These are phyloP conservation scores for Gambusia yucatana DNA, from an alignment of 2,797 vertebrate genomes.

Conservation along the genomic window DNA sequence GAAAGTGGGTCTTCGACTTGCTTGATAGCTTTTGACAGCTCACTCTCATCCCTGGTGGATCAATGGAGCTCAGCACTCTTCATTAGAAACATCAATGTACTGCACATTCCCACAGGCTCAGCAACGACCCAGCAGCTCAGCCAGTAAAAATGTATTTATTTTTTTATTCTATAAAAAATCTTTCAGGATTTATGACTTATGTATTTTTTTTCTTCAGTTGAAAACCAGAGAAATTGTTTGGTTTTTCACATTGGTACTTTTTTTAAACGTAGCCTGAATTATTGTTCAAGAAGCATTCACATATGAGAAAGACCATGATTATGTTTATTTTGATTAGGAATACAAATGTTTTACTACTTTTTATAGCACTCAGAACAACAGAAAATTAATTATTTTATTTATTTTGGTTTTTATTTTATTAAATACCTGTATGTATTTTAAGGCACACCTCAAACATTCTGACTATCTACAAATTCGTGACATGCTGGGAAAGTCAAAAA, in stretches of 20 bases:
- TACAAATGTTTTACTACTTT: not conserved
- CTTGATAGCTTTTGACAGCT: conserved; percentile 81
- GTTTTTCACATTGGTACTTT: not conserved
- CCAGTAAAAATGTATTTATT: conserved; percentile 38
- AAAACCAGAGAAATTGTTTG: not conserved
- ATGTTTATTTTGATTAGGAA: not conserved
- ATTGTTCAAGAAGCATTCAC: not conserved
- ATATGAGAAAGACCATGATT: not conserved
- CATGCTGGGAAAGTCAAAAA: not conserved
- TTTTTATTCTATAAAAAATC: conserved; percentile 46
- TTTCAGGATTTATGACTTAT: conserved; percentile 18
- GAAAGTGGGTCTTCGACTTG: conserved; percentile 73
- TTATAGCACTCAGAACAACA: not conserved
- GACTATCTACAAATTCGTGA: not conserved
- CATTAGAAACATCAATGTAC: conserved; percentile 79
- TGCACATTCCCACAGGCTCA: conserved; percentile 72
- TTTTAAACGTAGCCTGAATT: not conserved
- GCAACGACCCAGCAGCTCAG: conserved; percentile 55
- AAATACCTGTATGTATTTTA: not conserved
- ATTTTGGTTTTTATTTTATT: not conserved
- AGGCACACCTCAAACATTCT: not conserved
- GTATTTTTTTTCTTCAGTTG: conserved; percentile 22
- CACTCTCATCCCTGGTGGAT: conserved; percentile 77
- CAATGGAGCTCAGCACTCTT: conserved; percentile 78
- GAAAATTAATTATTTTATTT: not conserved